A percentile compares a stretch with the other conserved stretches of the same genome.
phyloP scores from a whole-genome alignment of 2,113 vertebrate species.

The Ctenomys sociabilis region DNA sequence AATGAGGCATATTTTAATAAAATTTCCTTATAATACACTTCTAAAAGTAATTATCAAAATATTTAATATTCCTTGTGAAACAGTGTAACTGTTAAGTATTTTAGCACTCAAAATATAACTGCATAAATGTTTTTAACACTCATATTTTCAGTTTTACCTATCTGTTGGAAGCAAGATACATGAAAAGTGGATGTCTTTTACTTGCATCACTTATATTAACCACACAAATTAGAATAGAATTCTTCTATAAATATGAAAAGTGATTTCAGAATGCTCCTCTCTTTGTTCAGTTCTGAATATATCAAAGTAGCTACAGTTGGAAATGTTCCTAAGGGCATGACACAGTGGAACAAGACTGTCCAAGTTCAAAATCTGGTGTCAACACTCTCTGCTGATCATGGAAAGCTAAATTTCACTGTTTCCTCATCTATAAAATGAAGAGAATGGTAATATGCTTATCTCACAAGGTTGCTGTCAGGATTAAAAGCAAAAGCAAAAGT shows the following conservation, averaged over 20 bases:
- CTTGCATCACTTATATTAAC: background rate
- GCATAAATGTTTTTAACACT: background rate
- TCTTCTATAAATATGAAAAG: slow-evolving; percentile 41
- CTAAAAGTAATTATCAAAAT: background rate
- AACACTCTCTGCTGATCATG: background rate
- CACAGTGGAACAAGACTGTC: background rate
- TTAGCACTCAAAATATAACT: background rate
- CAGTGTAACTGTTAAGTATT: background rate
- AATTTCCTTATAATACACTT: background rate
- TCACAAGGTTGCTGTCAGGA: background rate
- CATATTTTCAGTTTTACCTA: background rate
- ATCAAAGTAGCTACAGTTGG: background rate
- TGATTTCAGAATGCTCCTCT: slow-evolving; percentile 19
- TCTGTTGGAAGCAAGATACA: background rate
- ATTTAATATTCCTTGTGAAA: slow-evolving; percentile 9
- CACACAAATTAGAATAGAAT: background rate
- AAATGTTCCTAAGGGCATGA: background rate
- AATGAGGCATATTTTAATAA: slow-evolving; percentile 35
- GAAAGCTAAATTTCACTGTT: background rate
- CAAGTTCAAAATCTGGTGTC: background rate
- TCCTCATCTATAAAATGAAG: background rate
- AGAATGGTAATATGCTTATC: background rate
- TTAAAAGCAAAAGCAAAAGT: background rate
- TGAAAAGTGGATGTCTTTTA: background rate
- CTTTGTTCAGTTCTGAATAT: background rate